phyloP scores from a whole-genome alignment of 1,140 invertebrate species.

The Bombyx mori region DNA sequence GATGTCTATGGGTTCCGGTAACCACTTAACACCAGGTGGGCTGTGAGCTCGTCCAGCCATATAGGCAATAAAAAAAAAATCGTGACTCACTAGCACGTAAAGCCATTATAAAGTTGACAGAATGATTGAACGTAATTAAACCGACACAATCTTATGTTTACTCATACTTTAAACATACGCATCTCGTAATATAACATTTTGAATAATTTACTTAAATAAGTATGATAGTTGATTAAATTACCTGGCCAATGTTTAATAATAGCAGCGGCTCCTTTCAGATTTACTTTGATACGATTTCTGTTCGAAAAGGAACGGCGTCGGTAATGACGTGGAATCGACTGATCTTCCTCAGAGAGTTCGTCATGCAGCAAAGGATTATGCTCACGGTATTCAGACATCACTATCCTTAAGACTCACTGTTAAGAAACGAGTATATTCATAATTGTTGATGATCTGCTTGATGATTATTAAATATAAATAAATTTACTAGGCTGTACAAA shows the following conservation, averaged over 20 bases:
- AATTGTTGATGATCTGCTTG: no score
- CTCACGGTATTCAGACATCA: constrained; percentile 45
- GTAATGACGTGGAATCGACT: constrained; percentile 21
- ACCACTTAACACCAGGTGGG: no score
- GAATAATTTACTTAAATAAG: constrained; percentile 5
- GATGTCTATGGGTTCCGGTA: no score
- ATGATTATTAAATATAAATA: no score
- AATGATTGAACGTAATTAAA: not conserved
- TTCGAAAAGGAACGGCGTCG: constrained; percentile 15
- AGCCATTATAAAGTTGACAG: no score
- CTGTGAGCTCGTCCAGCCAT: no score
- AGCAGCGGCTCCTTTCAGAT: constrained; percentile 41
- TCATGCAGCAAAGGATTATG: constrained; percentile 45
- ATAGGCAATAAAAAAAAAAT: no score
- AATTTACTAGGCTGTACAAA: no score
- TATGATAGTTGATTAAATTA: constrained; percentile 9
- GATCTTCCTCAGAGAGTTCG: constrained; percentile 42
- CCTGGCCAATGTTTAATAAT: constrained; percentile 56
- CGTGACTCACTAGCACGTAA: no score
- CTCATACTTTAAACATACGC: not conserved
- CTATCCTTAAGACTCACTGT: constrained; percentile 33
- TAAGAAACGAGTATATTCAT: constrained; percentile 8
- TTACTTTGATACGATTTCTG: constrained; percentile 25
- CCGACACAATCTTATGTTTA: not conserved
- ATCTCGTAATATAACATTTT: constrained; percentile 5